phyloP scores from a whole-genome alignment of 2,888 invertebrate genomes.

The Chymomyza amoena region DNA sequence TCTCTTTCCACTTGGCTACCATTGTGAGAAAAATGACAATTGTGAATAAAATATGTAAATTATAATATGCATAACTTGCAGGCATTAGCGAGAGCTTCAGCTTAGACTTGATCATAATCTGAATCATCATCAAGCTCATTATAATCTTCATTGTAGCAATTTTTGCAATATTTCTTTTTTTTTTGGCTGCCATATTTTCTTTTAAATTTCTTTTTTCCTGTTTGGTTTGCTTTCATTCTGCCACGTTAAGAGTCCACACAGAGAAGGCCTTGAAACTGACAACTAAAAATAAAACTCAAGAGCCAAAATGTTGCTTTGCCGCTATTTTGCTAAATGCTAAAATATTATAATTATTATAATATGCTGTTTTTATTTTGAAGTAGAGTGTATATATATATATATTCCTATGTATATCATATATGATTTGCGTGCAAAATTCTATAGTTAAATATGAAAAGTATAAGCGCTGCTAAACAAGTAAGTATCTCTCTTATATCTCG shows the following conservation, averaged over 20 bases:
- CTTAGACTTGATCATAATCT: neutral
- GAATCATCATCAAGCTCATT: neutral
- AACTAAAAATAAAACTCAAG: slow-evolving; percentile 70
- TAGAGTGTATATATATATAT: slow-evolving; percentile 14
- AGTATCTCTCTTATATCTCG: neutral
- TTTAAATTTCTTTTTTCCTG: slow-evolving; percentile 12
- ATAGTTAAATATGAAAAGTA: neutral
- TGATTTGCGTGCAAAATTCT: neutral
- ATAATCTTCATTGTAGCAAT: neutral
- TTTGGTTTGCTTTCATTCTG: slow-evolving; percentile 40
- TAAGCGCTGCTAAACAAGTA: neutral
- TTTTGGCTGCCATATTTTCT: neutral
- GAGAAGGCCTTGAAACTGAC: slow-evolving; percentile 67
- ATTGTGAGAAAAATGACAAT: slow-evolving; percentile 14
- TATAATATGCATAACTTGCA: slow-evolving; percentile 6
- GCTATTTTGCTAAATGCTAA: slow-evolving; percentile 18
- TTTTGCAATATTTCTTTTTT: neutral
- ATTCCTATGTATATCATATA: neutral
- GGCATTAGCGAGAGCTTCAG: neutral
- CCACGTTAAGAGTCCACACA: slow-evolving; percentile 31
- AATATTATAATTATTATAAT: slow-evolving; percentile 55
- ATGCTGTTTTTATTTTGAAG: slow-evolving; percentile 33
- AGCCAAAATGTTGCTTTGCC: slow-evolving; percentile 18
- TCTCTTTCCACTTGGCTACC: neutral
- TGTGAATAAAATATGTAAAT: slow-evolving; percentile 31